These are phyloP conservation scores for Porphyrio hochstetteri DNA, from an alignment of 2,113 vertebrate species.

Conservation along the genomic window DNA sequence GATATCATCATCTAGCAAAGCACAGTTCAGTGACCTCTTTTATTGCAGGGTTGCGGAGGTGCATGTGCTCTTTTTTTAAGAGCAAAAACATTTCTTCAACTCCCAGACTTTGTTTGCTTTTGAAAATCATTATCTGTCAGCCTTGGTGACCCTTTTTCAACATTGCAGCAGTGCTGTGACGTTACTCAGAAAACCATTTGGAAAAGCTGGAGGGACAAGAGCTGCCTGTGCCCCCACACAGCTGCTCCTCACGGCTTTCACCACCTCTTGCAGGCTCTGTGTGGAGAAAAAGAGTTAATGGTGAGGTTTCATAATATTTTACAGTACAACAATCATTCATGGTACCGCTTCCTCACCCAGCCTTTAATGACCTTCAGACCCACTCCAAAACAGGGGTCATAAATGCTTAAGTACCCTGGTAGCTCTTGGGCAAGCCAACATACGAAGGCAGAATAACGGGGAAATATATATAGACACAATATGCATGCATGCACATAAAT, in stretches of 20 bases:
- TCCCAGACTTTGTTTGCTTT: slow-evolving; percentile 39
- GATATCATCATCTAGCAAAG: background rate
- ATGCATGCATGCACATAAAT: background rate
- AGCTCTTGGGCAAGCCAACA: background rate
- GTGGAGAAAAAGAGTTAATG: background rate
- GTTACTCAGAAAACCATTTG: background rate
- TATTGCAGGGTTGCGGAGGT: background rate
- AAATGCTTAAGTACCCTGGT: slow-evolving; percentile 9
- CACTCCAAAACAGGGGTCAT: background rate
- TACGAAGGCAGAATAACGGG: background rate
- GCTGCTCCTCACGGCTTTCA: background rate
- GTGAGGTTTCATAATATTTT: background rate
- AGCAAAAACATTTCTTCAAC: background rate
- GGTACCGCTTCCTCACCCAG: background rate
- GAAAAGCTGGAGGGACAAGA: background rate
- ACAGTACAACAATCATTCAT: background rate
- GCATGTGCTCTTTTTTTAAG: background rate
- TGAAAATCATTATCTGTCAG: slow-evolving; percentile 40
- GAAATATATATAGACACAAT: background rate
- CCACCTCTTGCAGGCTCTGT: fast-evolving
- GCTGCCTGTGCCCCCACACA: background rate
- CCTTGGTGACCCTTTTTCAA: background rate
- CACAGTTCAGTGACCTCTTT: slow-evolving; percentile 13
- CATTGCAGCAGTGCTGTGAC: background rate
- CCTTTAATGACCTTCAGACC: slow-evolving; percentile 51